Evolutionary conservation across 2,113 vertebrate species (phyloP).

Genomic region (Rhabdornis inornatus): DNA sequence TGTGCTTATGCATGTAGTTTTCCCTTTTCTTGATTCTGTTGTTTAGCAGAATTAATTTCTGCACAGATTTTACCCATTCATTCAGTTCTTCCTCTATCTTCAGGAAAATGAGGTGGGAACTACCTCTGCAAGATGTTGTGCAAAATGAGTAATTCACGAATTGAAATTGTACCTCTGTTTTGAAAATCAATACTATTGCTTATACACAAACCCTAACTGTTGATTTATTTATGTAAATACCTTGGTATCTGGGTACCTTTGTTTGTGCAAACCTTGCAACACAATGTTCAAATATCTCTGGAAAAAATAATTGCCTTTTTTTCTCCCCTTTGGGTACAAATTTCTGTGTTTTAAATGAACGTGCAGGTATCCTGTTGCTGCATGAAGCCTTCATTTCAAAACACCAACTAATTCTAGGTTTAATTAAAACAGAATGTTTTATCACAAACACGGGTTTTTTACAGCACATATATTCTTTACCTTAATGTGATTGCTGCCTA

Average conservation of each 20-base stretch:
- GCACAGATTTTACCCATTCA: background rate
- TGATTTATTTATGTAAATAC: background rate
- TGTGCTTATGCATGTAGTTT: background rate
- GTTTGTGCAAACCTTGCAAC: background rate
- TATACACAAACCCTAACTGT: background rate
- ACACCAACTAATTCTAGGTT: constrained; percentile 14
- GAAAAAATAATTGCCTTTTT: constrained; percentile 54
- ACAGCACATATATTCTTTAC: background rate
- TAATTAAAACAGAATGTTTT: constrained; percentile 40
- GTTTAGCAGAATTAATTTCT: background rate
- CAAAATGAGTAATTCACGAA: background rate
- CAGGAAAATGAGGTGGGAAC: background rate
- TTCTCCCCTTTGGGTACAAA: constrained; percentile 34
- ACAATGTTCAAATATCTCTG: constrained; percentile 8
- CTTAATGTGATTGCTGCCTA: background rate
- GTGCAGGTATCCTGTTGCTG: constrained; percentile 36
- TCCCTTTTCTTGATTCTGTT: background rate
- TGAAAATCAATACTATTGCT: constrained; percentile 19
- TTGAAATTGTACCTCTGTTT: background rate
- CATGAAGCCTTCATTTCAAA: constrained; percentile 10
- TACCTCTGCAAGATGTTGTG: background rate
- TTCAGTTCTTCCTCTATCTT: background rate
- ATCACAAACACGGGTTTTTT: background rate
- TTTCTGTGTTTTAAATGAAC: constrained; percentile 38
- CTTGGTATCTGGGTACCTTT: background rate